Evolutionary conservation across 2,113 vertebrate genomes (phyloP).

Genomic region (cattle (Bos taurus)): DNA sequence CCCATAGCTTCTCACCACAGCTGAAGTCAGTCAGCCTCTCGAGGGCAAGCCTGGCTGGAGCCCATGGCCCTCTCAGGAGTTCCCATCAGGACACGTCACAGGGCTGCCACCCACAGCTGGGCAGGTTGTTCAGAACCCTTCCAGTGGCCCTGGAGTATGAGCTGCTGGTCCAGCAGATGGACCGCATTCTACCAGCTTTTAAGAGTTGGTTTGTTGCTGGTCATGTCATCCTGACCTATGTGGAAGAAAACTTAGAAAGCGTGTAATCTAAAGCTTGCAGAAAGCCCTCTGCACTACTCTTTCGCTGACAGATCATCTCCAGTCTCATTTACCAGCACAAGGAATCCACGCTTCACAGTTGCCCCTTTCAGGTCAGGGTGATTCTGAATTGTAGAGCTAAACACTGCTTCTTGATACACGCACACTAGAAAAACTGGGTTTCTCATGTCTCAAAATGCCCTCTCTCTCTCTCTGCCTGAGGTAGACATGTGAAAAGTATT

Average conservation of each 20-base stretch:
- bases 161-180: neutral
- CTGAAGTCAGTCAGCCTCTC: constrained; percentile 34
- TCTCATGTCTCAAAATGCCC: neutral
- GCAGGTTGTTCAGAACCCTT: neutral
- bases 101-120: neutral
- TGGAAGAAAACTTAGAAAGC: neutral
- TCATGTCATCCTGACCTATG: neutral
- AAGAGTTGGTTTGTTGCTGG: neutral
- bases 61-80: neutral
- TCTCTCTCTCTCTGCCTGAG: neutral
- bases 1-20: neutral
- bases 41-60: neutral
- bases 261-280: neutral
- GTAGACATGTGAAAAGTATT: neutral
- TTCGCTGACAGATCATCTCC: too few relatives aligned
- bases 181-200: neutral
- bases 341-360: neutral
- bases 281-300: neutral
- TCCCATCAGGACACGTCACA: neutral
- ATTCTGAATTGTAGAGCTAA: neutral
- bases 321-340: neutral
- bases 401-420: neutral
- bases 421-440: neutral
- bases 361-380: neutral
- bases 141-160: neutral